These are phyloP conservation scores for Drosophila elegans DNA, from an alignment of 1,140 invertebrate species.

Conservation along the genomic window DNA sequence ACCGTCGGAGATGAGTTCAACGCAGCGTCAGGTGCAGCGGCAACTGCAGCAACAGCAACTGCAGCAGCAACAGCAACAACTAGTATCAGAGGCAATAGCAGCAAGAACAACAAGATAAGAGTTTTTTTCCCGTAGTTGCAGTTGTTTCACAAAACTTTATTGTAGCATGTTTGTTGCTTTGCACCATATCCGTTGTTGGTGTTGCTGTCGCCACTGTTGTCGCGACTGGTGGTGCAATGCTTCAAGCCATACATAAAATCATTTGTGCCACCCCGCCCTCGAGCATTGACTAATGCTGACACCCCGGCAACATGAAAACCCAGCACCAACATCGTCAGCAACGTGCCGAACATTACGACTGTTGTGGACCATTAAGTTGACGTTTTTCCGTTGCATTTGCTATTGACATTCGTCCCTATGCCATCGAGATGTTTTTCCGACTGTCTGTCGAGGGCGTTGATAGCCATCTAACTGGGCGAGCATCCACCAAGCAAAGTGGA, in stretches of 20 bases:
- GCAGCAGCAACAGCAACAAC: constrained; percentile 12
- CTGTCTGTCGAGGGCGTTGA: constrained; percentile 32
- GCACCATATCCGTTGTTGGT: constrained; percentile 26
- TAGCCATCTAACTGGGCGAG: constrained; percentile 33
- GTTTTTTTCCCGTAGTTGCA: constrained; percentile 43
- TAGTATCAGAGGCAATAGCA: constrained; percentile 20
- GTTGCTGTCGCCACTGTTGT: constrained; percentile 28
- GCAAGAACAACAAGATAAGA: constrained; percentile 25
- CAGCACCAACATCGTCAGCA: constrained; percentile 17
- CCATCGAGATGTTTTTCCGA: constrained; percentile 1
- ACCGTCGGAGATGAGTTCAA: constrained; percentile 64
- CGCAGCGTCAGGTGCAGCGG: constrained; percentile 73
- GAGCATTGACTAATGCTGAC: constrained; percentile 56
- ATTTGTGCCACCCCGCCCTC: constrained; percentile 34
- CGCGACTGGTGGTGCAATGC: constrained; percentile 35
- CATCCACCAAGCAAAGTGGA: constrained; percentile 43
- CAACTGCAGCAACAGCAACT: constrained; percentile 21
- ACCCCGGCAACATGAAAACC: constrained; percentile 23
- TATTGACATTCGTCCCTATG: constrained; percentile 26
- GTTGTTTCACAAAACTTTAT: constrained; percentile 79
- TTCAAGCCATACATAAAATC: constrained; percentile 65
- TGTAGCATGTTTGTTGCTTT: constrained; percentile 58
- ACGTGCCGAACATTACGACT: constrained; percentile 37
- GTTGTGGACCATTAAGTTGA: constrained; percentile 58
- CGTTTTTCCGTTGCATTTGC: constrained; percentile 57